A percentile compares a stretch with the other conserved stretches of the same genome.
Conservation (phyloP, 1,140 invertebrate genomes). For the Homarus americanus region DNA sequence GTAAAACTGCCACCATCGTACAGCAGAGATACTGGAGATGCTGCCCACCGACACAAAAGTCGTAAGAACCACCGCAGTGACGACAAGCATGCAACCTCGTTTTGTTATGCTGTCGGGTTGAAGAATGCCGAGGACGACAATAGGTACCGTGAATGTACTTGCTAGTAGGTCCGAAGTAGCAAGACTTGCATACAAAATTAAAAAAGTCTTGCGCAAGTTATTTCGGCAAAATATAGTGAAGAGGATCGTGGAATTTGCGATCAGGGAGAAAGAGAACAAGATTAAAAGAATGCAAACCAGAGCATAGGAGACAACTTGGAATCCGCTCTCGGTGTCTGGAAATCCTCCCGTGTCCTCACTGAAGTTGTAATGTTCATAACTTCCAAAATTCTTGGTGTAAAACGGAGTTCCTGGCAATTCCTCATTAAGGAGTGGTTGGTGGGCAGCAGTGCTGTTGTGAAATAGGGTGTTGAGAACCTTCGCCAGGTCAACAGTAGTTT, state of each 20-base stretch:
- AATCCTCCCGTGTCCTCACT: too few species aligned
- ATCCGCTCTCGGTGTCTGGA: too few species aligned
- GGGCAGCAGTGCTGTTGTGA: too few species aligned
- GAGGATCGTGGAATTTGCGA: neutral
- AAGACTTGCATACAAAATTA: conserved; percentile 5
- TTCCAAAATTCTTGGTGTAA: too few species aligned
- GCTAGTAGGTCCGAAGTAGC: conserved; percentile 17
- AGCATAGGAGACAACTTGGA: neutral
- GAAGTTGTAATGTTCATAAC: too few species aligned
- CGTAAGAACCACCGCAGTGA: neutral
- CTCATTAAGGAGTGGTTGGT: too few species aligned
- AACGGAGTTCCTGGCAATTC: too few species aligned
- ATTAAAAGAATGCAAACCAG: neutral
- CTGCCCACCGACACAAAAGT: conserved; percentile 12
- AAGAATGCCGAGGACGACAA: neutral
- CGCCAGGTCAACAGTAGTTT: too few species aligned
- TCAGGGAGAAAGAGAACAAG: neutral
- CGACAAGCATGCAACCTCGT: neutral
- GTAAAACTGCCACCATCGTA: conserved; percentile 39
- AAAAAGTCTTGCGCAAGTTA: conserved; percentile 13
- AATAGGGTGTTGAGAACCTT: too few species aligned
- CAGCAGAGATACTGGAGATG: neutral
- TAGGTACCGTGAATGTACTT: neutral
- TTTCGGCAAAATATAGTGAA: neutral
- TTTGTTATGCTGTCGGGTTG: neutral